A percentile compares a stretch with the other conserved stretches of the same genome.
phyloP scores from a whole-genome alignment of 2,113 vertebrate genomes.

The Argyrosomus japonicus region DNA sequence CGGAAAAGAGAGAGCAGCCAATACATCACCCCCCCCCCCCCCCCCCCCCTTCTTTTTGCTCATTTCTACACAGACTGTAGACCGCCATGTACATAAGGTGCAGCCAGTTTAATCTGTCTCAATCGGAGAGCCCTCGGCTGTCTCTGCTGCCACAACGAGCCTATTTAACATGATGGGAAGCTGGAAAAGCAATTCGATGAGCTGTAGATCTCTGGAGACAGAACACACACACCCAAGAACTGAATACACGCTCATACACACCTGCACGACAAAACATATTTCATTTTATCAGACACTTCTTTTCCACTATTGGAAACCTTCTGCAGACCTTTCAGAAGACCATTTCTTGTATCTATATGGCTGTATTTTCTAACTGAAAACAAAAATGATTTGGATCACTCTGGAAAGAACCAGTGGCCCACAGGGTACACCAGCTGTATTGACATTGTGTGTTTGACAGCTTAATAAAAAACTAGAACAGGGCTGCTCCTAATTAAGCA shows the following conservation, averaged over 20 bases:
- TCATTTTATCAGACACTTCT: neutral
- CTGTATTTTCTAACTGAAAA: neutral
- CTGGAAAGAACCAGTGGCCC: neutral
- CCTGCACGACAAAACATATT: no score
- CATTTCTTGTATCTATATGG: neutral
- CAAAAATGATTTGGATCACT: neutral
- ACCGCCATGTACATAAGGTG: constrained; percentile 31
- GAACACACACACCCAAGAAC: neutral
- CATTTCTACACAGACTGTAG: constrained; percentile 17
- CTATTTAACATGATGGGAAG: constrained; percentile 25
- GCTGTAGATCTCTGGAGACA: constrained; percentile 25
- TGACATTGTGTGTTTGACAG: neutral
- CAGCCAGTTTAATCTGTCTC: constrained; percentile 49
- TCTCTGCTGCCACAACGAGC: neutral
- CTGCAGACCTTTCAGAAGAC: neutral
- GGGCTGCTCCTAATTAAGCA: neutral
- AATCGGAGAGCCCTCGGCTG: constrained; percentile 35
- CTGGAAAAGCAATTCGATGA: constrained; percentile 10
- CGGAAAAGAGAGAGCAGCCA: neutral
- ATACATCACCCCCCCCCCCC: constrained; percentile 15
- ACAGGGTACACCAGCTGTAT: neutral
- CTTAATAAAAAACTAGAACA: neutral
- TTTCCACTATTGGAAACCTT: neutral
- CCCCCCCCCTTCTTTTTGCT: neutral
- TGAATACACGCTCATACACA: neutral